A percentile compares a stretch with the other conserved stretches of the same genome.
Conservation (phyloP, 2,888 invertebrate genomes). For the Clusia tigrina region DNA sequence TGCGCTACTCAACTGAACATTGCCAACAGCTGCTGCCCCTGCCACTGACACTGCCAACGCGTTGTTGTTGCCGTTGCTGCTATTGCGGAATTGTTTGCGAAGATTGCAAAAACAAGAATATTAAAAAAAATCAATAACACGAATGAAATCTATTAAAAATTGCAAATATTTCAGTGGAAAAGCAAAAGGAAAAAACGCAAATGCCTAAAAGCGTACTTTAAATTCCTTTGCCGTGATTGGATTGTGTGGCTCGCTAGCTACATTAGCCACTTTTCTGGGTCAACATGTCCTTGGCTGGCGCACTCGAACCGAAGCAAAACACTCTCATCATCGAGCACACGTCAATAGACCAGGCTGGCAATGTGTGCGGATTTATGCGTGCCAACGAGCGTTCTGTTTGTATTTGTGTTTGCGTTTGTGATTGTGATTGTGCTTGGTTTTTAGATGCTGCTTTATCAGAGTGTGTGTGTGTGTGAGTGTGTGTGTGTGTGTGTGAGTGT, state of each 20-base stretch:
- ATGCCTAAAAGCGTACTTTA: conserved; percentile 4
- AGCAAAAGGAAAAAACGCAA: neutral
- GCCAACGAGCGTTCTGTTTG: neutral
- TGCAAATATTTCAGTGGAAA: neutral
- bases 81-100: neutral
- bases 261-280: no score
- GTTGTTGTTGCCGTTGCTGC: neutral
- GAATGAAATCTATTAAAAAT: neutral
- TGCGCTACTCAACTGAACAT: conserved; percentile 5
- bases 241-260: no score
- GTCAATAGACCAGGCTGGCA: no score
- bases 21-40: neutral
- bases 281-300: no score
- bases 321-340: no score
- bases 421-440: neutral
- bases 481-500: neutral
- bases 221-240: no score
- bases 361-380: neutral
- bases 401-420: neutral
- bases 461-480: no score
- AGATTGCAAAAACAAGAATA: neutral
- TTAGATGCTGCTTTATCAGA: no score
- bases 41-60: neutral
- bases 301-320: neutral
- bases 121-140: conserved; percentile 5